Evolutionary conservation across 1,140 invertebrate species (phyloP), one percentile per base, ranked within the genome.

Genomic region (Drosophila kikkawai): DNA sequence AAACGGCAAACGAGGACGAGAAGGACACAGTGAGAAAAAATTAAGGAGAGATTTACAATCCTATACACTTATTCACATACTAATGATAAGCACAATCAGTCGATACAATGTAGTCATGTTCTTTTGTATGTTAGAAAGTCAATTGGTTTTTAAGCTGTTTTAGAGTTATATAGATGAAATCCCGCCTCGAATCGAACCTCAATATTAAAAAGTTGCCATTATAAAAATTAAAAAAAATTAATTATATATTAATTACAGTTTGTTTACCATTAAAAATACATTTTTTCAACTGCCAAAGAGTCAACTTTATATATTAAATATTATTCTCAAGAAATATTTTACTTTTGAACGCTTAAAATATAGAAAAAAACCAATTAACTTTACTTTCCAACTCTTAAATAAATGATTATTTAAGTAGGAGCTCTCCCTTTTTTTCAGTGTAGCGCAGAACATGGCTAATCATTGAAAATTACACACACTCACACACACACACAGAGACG

Each of bases 381-480:
- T 3, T 22, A 9, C 5, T 7, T 51, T 51, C 7, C 0, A 17
- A 17, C 1, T 6, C 6, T 7, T 7, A 34, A 17, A 32, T 32
- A 6, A 12, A 17, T 12, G 0, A 12, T 17, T 17, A 7, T 12
- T 17, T 34, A 7, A 1, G 6, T 8, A 13, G 12, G 3, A 1
- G 0, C 7, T 15, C 4, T n/a, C 11, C 3, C 39, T 7, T 19
- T 57, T n/a, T 57, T 32, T 11, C 17, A 11, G 44, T 41, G 61
- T 19, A 42, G 11, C 32, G 13, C 36, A 37, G 13, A 51, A 41
- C 19, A 51, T 41, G 19, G 76, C 76, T 70, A 78, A 79, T 79
- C 75, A 78, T 76, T 73, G 61, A 58, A 44, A 50, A 47, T 37
- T 64, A 65, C 55, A 77, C 15, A 44, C 22, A 55, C 44, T 12